These are phyloP conservation scores for Danionella cerebrum DNA, from an alignment of 2,113 vertebrate genomes.

Conservation along the genomic window DNA sequence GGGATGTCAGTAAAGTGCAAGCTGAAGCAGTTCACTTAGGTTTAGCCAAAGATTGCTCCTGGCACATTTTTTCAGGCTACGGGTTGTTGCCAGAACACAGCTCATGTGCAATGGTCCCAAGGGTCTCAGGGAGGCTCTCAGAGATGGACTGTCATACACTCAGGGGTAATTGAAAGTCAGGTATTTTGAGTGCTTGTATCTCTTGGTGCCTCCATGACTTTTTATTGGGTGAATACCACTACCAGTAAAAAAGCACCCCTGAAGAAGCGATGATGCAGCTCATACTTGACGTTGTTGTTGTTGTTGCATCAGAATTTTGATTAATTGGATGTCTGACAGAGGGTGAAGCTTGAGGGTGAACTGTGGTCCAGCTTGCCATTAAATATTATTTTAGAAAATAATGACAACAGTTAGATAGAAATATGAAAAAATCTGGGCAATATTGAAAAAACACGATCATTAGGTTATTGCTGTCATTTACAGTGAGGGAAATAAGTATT, in stretches of 20 bases:
- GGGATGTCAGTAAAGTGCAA: background rate
- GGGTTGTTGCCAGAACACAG: background rate
- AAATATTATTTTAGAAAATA: background rate
- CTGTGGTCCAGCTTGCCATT: background rate
- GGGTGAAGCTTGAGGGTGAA: background rate
- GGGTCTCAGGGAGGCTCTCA: background rate
- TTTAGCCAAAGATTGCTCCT: background rate
- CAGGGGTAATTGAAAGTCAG: background rate
- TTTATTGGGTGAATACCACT: background rate
- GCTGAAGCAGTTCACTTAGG: background rate
- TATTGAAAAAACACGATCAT: too few species aligned
- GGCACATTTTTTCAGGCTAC: background rate
- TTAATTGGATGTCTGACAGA: background rate
- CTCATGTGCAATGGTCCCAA: background rate
- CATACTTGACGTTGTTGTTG: background rate
- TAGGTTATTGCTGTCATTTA: too few species aligned
- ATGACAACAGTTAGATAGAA: too few species aligned
- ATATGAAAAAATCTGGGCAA: too few species aligned
- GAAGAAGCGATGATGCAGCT: conserved; percentile 11
- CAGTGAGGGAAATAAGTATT: too few species aligned
- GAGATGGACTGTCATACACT: too few species aligned
- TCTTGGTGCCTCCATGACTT: background rate
- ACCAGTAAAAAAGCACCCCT: background rate
- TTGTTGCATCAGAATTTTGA: background rate
- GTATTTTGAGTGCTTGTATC: background rate